Percentiles rank a stretch among this genome's conserved stretches.
These are phyloP conservation scores for Theristicus caerulescens DNA, from an alignment of 2,113 vertebrate genomes.

Conservation along the genomic window DNA sequence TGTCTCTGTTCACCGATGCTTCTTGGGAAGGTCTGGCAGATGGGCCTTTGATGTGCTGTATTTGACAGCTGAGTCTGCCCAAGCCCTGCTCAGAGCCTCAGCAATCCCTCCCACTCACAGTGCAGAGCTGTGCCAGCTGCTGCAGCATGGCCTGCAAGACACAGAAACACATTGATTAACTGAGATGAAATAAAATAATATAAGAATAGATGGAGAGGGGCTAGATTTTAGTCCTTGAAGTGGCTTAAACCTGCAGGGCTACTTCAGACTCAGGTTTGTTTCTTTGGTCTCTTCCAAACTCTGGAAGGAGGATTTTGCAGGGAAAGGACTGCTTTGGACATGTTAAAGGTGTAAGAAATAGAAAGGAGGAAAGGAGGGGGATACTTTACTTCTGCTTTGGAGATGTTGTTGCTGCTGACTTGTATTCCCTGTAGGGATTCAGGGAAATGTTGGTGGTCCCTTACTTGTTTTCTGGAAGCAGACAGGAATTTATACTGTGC, in stretches of 20 bases:
- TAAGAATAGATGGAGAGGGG: background rate
- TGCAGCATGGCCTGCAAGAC: background rate
- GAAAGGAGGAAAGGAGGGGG: background rate
- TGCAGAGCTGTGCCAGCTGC: background rate
- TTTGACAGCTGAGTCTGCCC: background rate
- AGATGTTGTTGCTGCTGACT: background rate
- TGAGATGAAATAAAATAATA: background rate
- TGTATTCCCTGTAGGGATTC: background rate
- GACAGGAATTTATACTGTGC: background rate
- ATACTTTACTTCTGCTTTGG: background rate
- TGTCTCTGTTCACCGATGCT: background rate
- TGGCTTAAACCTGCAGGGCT: background rate
- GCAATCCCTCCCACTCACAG: background rate
- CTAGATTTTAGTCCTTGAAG: background rate
- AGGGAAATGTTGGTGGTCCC: background rate
- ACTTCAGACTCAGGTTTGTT: background rate
- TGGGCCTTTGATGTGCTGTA: background rate
- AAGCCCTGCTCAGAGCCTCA: background rate
- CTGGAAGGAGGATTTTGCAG: background rate
- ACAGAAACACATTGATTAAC: background rate
- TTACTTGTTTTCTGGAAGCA: background rate
- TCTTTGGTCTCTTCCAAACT: background rate
- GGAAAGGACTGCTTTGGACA: background rate
- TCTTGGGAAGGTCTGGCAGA: background rate
- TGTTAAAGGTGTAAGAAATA: background rate